Evolutionary conservation across 2,888 invertebrate species (phyloP), one percentile per base, ranked within the genome.

Genomic region (Chaitophorus viminalis): DNA sequence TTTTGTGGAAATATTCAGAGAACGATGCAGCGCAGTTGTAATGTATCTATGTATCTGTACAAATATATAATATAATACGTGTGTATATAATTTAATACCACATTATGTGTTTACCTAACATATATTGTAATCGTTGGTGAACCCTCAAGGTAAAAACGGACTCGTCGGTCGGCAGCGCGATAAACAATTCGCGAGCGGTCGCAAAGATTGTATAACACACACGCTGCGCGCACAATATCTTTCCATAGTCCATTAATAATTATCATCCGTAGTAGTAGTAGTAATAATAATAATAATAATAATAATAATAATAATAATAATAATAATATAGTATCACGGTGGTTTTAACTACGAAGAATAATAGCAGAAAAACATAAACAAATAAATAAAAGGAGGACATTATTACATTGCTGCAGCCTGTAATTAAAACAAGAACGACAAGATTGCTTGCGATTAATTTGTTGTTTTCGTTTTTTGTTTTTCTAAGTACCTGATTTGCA

Each of bases 341-440:
- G 39, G 11, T 11, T 39, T 39, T 29, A 8, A 9, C 52, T 5
- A 60, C 52, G 21, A 60, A 17, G 36, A 3, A 54, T 25, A 60
- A 18, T 25, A 25, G 25, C 21, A 18, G 60, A 29, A 68, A 11
- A 68, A 29, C 25, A 11, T 65, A 25, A 65, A 54, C 29, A 36
- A 29, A 33, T 54, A 54, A 77, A 78, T 36, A 65, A 79, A 79
- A 60, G n/a, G 60, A 79, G 60, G 60, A 65, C 60, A n/a, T n/a
- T n/a, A n/a, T n/a, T n/a, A 60, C 33, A 25, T 60, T n/a, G 14
- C 33, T n/a, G n/a, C 14, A 14, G 78, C 17, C 36, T 65, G 79
- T 79, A 79, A 79, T 79, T 79, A 79, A 60, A 36, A 65, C 17
- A n/a, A 65, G 36, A 79, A 78, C 60, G 78, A 78, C 78, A n/a